These are phyloP conservation scores for Drosophila basisetae DNA, from an alignment of 2,888 invertebrate genomes.

Conservation along the genomic window DNA sequence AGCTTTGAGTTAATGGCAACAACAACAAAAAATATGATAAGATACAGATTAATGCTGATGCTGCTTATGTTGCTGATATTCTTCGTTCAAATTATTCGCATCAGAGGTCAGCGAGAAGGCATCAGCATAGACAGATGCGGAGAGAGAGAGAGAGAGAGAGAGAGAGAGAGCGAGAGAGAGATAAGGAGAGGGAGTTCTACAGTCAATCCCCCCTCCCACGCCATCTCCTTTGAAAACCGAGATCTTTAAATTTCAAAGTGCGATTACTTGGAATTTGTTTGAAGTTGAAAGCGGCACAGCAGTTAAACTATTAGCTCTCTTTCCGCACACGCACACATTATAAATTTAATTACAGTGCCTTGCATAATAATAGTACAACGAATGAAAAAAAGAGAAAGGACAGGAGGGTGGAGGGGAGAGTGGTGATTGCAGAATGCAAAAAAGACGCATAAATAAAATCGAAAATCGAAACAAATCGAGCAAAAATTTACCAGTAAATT, in stretches of 20 bases:
- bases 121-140: constrained; percentile 1
- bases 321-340: constrained; percentile 42
- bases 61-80: constrained; percentile 2
- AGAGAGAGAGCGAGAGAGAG: not conserved
- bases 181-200: constrained; percentile 24
- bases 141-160: not conserved
- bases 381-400: not conserved
- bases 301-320: constrained; percentile 48
- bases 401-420: constrained; percentile 6
- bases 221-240: not conserved
- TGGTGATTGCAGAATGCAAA: constrained; percentile 2
- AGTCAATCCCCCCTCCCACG: constrained; percentile 30
- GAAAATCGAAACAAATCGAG: constrained; percentile 53
- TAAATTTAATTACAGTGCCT: constrained; percentile 71
- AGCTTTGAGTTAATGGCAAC: constrained; percentile 9
- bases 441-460: constrained; percentile 36
- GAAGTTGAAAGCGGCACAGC: constrained; percentile 49
- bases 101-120: constrained; percentile 25
- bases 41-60: not conserved
- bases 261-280: constrained; percentile 80
- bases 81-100: constrained; percentile 23
- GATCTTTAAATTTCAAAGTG: constrained; percentile 62
- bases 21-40: constrained; percentile 19
- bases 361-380: constrained; percentile 38
- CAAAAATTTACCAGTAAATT: constrained; percentile 60